A percentile compares a stretch with the other conserved stretches of the same genome.
phyloP scores from a whole-genome alignment of 2,797 vertebrate species.

The Lepilemur septentrionalis region DNA sequence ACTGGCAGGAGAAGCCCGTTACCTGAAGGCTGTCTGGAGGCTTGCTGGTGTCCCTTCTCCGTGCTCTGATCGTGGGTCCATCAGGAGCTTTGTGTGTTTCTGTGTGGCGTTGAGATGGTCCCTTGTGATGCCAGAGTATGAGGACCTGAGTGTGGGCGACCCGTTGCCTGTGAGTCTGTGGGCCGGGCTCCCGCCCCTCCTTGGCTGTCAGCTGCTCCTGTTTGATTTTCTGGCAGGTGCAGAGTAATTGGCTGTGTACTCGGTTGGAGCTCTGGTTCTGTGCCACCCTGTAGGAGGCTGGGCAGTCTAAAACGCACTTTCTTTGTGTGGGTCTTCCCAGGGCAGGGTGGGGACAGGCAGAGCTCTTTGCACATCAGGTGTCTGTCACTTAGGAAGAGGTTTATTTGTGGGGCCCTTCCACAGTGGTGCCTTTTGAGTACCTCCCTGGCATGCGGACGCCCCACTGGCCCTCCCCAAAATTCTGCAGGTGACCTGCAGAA shows the following conservation, averaged over 20 bases:
- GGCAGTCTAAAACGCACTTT: rapidly evolving
- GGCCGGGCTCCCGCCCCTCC: rapidly evolving
- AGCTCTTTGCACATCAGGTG: rapidly evolving
- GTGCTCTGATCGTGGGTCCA: not conserved
- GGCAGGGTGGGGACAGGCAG: rapidly evolving
- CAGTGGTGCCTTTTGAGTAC: not conserved
- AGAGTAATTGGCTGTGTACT: not conserved
- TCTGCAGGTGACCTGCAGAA: not conserved
- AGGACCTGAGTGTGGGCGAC: not conserved
- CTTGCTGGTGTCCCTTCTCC: not conserved
- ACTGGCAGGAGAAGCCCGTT: no score
- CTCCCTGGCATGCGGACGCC: rapidly evolving
- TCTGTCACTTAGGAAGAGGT: not conserved
- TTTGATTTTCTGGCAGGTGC: not conserved
- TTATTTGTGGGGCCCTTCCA: no score
- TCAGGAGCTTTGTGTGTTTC: not conserved
- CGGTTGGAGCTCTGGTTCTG: not conserved
- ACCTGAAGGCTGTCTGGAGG: not conserved
- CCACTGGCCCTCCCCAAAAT: no score
- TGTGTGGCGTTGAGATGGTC: rapidly evolving
- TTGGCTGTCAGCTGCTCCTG: not conserved
- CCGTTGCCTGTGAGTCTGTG: no score
- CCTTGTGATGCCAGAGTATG: not conserved
- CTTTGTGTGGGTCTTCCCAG: not conserved
- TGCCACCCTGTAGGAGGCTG: rapidly evolving